Conservation (phyloP, 1,140 invertebrate species). For the Bombus superbus region DNA sequence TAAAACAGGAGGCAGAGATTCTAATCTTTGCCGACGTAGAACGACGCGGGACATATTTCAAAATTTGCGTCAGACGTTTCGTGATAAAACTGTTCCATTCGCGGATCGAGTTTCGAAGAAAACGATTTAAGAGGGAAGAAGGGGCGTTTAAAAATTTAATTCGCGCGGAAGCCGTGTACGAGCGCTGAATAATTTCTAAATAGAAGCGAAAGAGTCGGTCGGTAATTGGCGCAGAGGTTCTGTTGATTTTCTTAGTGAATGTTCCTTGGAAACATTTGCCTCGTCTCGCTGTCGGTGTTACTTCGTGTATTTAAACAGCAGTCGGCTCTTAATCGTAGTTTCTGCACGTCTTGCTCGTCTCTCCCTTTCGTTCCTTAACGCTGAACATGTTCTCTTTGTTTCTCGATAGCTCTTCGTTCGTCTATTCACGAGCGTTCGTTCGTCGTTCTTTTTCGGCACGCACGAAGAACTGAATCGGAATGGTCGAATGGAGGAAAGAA, state of each 20-base stretch:
- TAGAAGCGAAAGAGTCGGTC: conserved; percentile 8
- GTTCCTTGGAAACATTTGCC: conserved; percentile 15
- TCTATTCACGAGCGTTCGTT: conserved; percentile 40
- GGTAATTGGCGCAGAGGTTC: conserved; percentile 27
- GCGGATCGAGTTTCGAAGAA: background rate
- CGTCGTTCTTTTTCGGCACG: conserved; percentile 43
- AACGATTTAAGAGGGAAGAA: too few species aligned
- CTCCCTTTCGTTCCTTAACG: background rate
- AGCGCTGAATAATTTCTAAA: conserved; percentile 19
- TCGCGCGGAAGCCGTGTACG: too few species aligned
- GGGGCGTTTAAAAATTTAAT: conserved; percentile 16
- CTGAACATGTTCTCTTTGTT: conserved; percentile 50
- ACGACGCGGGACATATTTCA: background rate
- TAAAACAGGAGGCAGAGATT: background rate
- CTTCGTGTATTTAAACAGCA: conserved; percentile 26
- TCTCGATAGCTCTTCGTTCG: conserved; percentile 19
- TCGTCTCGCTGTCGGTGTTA: conserved; percentile 4
- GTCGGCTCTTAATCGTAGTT: conserved; percentile 1
- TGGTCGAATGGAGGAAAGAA: conserved; percentile 7
- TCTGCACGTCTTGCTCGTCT: conserved; percentile 2
- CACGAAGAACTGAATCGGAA: conserved; percentile 38
- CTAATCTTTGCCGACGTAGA: background rate
- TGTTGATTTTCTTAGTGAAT: conserved; percentile 31
- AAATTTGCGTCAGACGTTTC: background rate
- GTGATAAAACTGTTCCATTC: background rate